A percentile compares a stretch with the other conserved stretches of the same genome.
Conservation (phyloP, 2,888 invertebrate genomes). For the Ectemnius cavifrons region DNA sequence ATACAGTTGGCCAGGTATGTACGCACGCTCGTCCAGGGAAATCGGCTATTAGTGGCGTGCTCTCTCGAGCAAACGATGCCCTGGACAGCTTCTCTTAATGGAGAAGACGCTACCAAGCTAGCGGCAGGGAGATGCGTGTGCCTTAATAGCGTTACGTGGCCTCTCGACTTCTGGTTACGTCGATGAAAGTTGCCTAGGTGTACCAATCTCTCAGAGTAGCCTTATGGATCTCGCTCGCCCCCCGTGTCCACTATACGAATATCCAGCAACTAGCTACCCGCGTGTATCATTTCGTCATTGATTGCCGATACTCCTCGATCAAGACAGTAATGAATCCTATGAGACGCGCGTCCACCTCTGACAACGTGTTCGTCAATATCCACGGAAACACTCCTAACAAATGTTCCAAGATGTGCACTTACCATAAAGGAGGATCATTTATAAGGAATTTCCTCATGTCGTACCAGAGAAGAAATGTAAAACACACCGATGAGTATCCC, state of each 20-base stretch:
- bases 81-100: constrained; percentile 7
- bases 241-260: too few relatives aligned
- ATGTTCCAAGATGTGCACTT: too few relatives aligned
- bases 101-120: constrained; percentile 8
- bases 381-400: constrained; percentile 3
- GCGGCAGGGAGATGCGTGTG: not conserved
- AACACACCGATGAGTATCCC: too few relatives aligned
- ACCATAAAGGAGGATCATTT: too few relatives aligned
- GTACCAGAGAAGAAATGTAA: too few relatives aligned
- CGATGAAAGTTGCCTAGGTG: constrained; percentile 7
- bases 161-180: constrained; percentile 7
- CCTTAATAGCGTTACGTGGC: constrained; percentile 12
- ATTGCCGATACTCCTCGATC: too few relatives aligned
- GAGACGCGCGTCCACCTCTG: not conserved
- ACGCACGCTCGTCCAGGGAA: constrained; percentile 41
- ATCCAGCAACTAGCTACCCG: too few relatives aligned
- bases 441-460: too few relatives aligned
- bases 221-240: not conserved
- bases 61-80: constrained; percentile 6
- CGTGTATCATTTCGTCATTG: too few relatives aligned
- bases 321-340: too few relatives aligned
- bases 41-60: constrained; percentile 38
- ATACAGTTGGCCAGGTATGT: too few relatives aligned
- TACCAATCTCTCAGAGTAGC: too few relatives aligned
- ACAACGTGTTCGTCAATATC: constrained; percentile 12